These are phyloP conservation scores for Apis laboriosa DNA, from an alignment of 1,140 invertebrate genomes.

Conservation along the genomic window DNA sequence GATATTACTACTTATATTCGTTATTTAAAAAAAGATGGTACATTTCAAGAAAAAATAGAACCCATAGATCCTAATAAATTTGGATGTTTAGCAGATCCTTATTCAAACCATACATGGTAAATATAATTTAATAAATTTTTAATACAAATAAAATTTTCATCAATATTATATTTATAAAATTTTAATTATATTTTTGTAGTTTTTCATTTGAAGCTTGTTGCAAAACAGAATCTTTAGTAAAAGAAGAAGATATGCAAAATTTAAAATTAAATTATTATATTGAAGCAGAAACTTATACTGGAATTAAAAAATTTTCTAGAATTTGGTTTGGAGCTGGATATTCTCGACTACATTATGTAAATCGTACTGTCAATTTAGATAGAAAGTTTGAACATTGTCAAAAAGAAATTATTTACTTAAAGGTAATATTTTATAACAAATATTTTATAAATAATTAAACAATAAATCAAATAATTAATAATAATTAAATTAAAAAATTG, in stretches of 20 bases:
- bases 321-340: constrained; percentile 86
- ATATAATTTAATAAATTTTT: constrained; percentile 41
- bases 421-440: constrained; percentile 76
- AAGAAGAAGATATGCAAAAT: constrained; percentile 79
- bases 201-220: constrained; percentile 95
- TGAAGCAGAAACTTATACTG: constrained; percentile 91
- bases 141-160: neutral
- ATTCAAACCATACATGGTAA: constrained; percentile 88
- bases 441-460: too few species aligned
- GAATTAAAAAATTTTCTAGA: constrained; percentile 90
- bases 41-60: constrained; percentile 82
- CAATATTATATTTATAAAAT: constrained; percentile 3
- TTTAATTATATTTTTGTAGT: constrained; percentile 78
- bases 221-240: constrained; percentile 86
- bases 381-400: constrained; percentile 84
- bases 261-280: constrained; percentile 87
- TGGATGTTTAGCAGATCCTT: constrained; percentile 86
- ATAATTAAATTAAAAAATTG: neutral
- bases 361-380: constrained; percentile 82
- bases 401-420: constrained; percentile 89
- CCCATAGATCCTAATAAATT: constrained; percentile 90
- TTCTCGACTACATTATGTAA: constrained; percentile 81
- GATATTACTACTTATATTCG: constrained; percentile 85
- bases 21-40: constrained; percentile 68
- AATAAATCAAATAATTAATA: neutral